Conservation (phyloP, 2,888 invertebrate species). For the Seira musarum region DNA sequence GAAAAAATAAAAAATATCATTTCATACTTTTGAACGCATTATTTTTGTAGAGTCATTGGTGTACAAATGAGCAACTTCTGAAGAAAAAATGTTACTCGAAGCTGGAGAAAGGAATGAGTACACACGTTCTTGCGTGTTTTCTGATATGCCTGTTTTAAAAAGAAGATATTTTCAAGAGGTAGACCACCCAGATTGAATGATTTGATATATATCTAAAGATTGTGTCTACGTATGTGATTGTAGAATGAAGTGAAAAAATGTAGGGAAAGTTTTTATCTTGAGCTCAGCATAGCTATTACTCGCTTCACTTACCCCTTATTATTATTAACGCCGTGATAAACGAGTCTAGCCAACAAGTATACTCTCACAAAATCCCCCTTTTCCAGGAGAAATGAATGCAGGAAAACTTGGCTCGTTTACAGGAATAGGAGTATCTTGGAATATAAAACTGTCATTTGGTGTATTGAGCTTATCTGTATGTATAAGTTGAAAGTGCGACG, state of each 20-base stretch:
- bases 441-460: conserved; percentile 8
- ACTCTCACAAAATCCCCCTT: neutral
- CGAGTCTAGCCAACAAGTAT: conserved; percentile 8
- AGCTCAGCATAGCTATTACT: neutral
- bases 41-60: conserved; percentile 14
- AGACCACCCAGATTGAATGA: neutral
- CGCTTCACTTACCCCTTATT: conserved; percentile 2
- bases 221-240: neutral
- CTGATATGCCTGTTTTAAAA: too few species aligned
- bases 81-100: neutral
- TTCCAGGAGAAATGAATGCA: too few species aligned
- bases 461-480: neutral
- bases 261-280: neutral
- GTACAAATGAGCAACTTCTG: neutral
- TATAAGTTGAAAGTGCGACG: too few species aligned
- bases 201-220: neutral
- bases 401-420: too few species aligned
- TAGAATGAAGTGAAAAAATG: neutral
- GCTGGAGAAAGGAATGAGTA: too few species aligned
- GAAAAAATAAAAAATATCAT: neutral
- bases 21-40: conserved; percentile 18
- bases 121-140: too few species aligned
- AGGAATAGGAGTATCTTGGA: too few species aligned
- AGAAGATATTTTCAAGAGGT: neutral
- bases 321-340: conserved; percentile 5